A percentile compares a stretch with the other conserved stretches of the same genome.
These are phyloP conservation scores for Andricus quercusramuli DNA, from an alignment of 2,888 invertebrate species.

Conservation along the genomic window DNA sequence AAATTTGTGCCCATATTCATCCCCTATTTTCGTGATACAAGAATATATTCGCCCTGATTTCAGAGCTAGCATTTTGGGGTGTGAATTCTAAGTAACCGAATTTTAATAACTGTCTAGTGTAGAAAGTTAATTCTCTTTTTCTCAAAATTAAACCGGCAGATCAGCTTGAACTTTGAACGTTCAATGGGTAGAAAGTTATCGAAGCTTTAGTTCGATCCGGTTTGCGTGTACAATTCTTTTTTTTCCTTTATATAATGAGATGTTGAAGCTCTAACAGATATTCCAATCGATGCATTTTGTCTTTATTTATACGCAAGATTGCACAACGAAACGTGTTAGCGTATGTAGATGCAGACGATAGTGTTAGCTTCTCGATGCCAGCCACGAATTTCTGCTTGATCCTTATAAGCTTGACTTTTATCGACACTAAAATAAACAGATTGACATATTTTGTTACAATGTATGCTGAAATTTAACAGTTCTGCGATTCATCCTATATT, in stretches of 20 bases:
- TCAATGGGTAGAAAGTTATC: constrained; percentile 31
- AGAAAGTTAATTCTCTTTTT: background rate
- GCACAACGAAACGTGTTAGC: constrained; percentile 36
- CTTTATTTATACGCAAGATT: constrained; percentile 21
- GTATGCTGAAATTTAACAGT: background rate
- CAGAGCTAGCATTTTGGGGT: no score
- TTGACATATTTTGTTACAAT: constrained; percentile 18
- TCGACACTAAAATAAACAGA: constrained; percentile 14
- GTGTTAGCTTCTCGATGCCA: background rate
- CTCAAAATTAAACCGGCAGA: constrained; percentile 7
- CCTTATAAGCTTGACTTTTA: constrained; percentile 35
- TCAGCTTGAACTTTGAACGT: constrained; percentile 22
- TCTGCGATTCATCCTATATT: background rate
- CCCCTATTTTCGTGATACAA: no score
- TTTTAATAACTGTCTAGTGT: background rate
- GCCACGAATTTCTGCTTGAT: constrained; percentile 23
- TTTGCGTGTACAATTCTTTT: background rate
- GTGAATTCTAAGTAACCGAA: background rate
- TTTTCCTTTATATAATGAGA: constrained; percentile 18
- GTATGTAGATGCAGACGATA: background rate
- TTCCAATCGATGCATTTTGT: constrained; percentile 30
- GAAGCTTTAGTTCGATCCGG: constrained; percentile 26
- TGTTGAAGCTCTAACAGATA: constrained; percentile 28
- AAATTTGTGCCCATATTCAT: no score
- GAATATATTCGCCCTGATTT: no score